Base-by-base conservation (phyloP, 2,888 invertebrate genomes). In the Hirudinaria manillensis region DNA sequence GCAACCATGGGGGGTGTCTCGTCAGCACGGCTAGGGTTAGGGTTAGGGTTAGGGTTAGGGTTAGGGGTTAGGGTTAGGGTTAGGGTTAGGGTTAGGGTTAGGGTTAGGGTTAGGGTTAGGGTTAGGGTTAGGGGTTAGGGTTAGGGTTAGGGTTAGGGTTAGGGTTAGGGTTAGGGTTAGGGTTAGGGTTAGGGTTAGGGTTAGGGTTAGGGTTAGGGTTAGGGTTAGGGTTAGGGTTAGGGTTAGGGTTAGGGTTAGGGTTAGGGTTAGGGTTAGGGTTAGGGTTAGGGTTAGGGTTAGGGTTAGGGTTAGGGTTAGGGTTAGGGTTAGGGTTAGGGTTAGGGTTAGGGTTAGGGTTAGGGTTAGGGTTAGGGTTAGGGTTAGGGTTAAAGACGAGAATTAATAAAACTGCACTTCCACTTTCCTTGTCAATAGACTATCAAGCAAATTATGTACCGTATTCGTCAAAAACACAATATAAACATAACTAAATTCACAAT, bases 231-330 rank as follows among this genome's bases (percentile, higher is more conserved):
- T 77, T 74, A 38, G 75, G 78, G 70, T 70, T 77, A 51, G 72
- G 75, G 79, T 77, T 78, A 77, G 77, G 78, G 78, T 74, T 77
- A 76, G 72, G 77, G 77, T 70, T 77, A 72, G 75, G 77, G 77
- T 76, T 74, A 74, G 74, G 74, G 74, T 74, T 74, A 74, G 74
- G 74, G 67, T 77, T 74, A 74, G 74, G 74, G 67, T 74, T 74
- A 74, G 74, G 74, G 74, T 74, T 74, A 74, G 74, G 74, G 74
- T 74, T 73, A 73, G 73, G 73, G 73, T 68, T 73, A 67, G 68
- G 74, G 74, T 74, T 74, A 74, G 74, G 74, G 74, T 74, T 74
- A 74, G 74, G 74, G 74, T 74, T 74, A 74, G 74, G 74, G 73
- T 76, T 74, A 74, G 74, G 74, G 74, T 67, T 74, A 74, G 74